Percentiles rank a stretch among this genome's conserved stretches.
Evolutionary conservation across 2,113 vertebrate species (phyloP).

Genomic region (Orycteropus afer): DNA sequence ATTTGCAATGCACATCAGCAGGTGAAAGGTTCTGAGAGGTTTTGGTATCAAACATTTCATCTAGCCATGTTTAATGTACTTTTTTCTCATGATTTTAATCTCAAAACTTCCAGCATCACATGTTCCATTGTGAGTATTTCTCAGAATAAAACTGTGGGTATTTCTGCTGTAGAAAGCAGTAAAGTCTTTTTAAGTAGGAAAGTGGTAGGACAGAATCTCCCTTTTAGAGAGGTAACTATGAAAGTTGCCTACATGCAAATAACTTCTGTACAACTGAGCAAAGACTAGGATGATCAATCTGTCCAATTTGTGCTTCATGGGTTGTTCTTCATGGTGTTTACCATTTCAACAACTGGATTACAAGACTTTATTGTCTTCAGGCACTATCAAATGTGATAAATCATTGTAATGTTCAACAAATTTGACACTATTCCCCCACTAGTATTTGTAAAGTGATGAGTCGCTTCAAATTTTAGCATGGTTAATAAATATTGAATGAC

Average conservation of each 20-base stretch:
- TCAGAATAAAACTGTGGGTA: not conserved
- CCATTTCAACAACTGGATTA: not conserved
- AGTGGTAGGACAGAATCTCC: not conserved
- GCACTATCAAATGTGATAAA: conserved; percentile 52
- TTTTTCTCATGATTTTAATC: not conserved
- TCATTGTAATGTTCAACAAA: conserved; percentile 59
- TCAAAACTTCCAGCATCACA: not conserved
- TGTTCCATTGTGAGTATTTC: not conserved
- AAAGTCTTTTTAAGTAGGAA: not conserved
- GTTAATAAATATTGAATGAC: conserved; percentile 73
- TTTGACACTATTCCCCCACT: conserved; percentile 58
- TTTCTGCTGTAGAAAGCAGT: not conserved
- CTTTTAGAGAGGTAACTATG: conserved; percentile 28
- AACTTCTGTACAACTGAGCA: conserved; percentile 49
- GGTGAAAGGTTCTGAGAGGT: not conserved
- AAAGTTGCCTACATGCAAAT: conserved; percentile 51
- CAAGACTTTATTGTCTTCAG: conserved; percentile 51
- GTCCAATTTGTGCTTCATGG: conserved; percentile 29
- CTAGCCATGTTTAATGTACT: not conserved
- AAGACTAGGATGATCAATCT: not conserved
- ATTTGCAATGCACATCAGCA: not conserved
- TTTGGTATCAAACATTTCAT: not conserved
- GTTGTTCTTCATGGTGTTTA: not conserved
- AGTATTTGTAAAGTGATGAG: conserved; percentile 70
- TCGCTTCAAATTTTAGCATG: conserved; percentile 65